Base-by-base conservation (phyloP, 2,797 vertebrate species). In the Brachymystax lenok region DNA sequence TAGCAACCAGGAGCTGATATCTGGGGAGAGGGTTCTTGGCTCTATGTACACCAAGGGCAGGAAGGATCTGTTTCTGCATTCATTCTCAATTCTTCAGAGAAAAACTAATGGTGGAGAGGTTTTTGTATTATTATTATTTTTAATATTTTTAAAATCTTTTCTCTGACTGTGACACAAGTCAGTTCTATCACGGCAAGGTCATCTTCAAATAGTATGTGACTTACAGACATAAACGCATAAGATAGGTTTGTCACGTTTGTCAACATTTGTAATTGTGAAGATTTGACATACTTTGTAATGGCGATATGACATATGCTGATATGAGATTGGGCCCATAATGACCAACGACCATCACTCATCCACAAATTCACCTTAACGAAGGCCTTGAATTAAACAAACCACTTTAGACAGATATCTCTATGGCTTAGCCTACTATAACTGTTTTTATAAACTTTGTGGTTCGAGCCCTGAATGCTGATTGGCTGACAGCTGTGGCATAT, bases 1-100 rank as follows among this genome's bases (percentile, higher is more conserved):
- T 84, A 90, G 89, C 84, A 84, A 87, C 69, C 76, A 74, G 70
- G 83, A 87, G 87, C 82, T 85, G 84, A 88, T 90, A 87, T 90
- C 81, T 84, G 64, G 79, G 77, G 84, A 74, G 78, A 82, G 76
- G 75, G 77, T 81, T 76, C 56, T 84, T 75, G 2, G 76, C 83
- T 85, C 67, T 81, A 69, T 19, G 4, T 30, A 46, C 6, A 40
- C 68, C 33, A 17, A n/a, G 52, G 52, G 17, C 19, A 7, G 52
- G 5, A 56, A 56, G 6, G 52, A 19, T 17, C 1, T 56, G 52
- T 56, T 19, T n/a, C 52, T 56, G 52, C 6, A 3, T 56, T 19
- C 19, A 17, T 56, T 19, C 52, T 56, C 17, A 56, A 17, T 56
- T 17, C 52, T 56, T 5, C n/a, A 56, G 19, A 56, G 52, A 56